Base-by-base conservation (phyloP, 92 coral and sea anemone genomes). In the Siderastrea siderea region DNA sequence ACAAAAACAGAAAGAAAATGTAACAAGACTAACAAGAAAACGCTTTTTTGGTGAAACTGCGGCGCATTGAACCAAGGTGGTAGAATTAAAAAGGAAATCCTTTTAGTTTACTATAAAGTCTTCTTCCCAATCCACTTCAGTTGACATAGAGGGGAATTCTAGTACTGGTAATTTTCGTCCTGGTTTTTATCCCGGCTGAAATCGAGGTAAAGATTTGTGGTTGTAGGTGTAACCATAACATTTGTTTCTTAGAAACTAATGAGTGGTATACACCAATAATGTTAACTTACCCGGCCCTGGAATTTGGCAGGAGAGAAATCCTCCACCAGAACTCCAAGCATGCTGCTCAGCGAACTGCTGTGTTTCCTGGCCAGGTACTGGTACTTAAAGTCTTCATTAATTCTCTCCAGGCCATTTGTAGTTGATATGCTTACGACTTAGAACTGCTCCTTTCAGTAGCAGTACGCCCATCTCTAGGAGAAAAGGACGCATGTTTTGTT, bases 401-500 rank as follows among this genome's bases (percentile, higher is more conserved):
- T 71, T 44, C 88, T 65, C 53, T 88, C 88, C 44, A 66, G 46
- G n/a, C 88, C 85, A 75, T 88, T 88, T 63, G 68, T 63, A 63
- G 68, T 63, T 7, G 68, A 63, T 6, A 63, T 63, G 68, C 76
- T 85, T 85, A 66, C 74, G 77, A 52, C 77, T 47, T 14, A 85
- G 69, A 85, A 85, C 76, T 15, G 47, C 57, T 75, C 77, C 61
- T n/a, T 64, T 85, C 79, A 52, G 68, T 55, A 85, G 48, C 65
- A 76, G 83, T 82, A 85, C 68, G 75, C 89, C 89, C 89, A 85
- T 50, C 84, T 74, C 89, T 85, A 14, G 6, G 75, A 77, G 57
- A 72, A 38, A 69, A 70, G 47, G 50, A 7, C 0, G 1, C 55
- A 52, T 52, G 55, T 52, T 5, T 52, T 52, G n/a, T n/a, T 52